Evolutionary conservation across 2,113 vertebrate species (phyloP), one percentile per base, ranked within the genome.

Genomic region (Toxotes chatareus): DNA sequence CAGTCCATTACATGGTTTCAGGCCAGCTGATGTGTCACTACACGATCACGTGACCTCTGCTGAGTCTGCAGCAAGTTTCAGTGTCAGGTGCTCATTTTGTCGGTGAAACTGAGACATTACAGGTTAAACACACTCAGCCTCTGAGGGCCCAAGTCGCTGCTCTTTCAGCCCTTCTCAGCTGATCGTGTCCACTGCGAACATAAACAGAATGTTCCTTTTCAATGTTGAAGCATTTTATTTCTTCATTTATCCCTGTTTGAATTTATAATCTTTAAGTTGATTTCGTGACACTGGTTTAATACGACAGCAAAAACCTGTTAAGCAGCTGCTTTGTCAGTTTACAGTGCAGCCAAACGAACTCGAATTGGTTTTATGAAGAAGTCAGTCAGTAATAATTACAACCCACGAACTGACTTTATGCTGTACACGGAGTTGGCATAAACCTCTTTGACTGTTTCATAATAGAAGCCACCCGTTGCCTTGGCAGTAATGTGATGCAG

Each of bases 11-110:
- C 86, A 55, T n/a, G 11, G 62, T 80, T 66, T 62, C 51, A 53
- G 75, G 42, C 64, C 73, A 67, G 51, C 77, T 82, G 86, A 89
- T 86, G 88, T 89, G 91, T 87, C 86, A 80, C 86, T 68, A 68
- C 77, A 40, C 53, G 36, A 77, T 91, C 86, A 91, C 11, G 46
- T 86, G 91, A 92, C 57, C 79, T 77, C 68, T 5, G 21, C 38
- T 55, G 60, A 60, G 83, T 71, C 73, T 40, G 69, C 2, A 7
- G 66, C 27, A 12, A 61, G 81, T 82, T 51, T 78, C 11, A 1
- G 70, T 56, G 71, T 85, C 87, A 67, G 82, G 78, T 85, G 86
- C 80, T 83, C 32, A 4, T 67, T 80, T 84, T 75, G 63, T 59
- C 7, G 3, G 53, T 63, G 51, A 59, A 49, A 17, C 38, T 3